Percentiles rank a stretch among this genome's conserved stretches.
Evolutionary conservation across 2,797 vertebrate species (phyloP).

Genomic region (Thalassophryne amazonica): DNA sequence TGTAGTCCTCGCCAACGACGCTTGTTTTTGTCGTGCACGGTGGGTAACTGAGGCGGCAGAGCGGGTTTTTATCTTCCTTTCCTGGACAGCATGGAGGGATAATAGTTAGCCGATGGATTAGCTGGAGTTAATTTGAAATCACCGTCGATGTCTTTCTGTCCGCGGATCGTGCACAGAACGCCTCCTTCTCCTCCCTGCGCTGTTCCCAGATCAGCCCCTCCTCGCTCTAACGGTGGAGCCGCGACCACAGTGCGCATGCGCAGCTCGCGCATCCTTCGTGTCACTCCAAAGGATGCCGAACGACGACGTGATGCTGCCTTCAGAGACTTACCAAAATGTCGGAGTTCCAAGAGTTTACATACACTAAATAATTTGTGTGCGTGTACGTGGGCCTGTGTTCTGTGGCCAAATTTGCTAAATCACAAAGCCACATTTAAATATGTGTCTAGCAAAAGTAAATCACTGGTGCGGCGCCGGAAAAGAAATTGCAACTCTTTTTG

Average conservation of each 20-base stretch:
- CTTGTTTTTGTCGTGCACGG: conserved; percentile 34
- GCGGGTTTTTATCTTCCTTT: conserved; percentile 56
- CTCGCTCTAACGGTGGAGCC: conserved; percentile 59
- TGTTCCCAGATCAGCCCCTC: conserved; percentile 24
- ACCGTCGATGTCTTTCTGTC: conserved; percentile 41
- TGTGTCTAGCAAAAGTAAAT: no score
- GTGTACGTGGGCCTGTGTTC: no score
- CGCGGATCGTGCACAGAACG: conserved; percentile 46
- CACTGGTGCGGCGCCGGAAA: no score
- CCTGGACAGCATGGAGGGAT: conserved; percentile 60
- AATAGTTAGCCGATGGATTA: conserved; percentile 70
- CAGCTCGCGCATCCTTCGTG: background rate
- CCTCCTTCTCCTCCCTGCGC: conserved; percentile 42
- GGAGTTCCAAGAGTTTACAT: conserved; percentile 2
- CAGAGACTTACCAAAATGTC: background rate
- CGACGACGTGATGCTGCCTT: conserved; percentile 26
- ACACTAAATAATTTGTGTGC: no score
- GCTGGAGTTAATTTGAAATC: conserved; percentile 63
- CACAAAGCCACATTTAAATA: no score
- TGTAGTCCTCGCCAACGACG: conserved; percentile 22
- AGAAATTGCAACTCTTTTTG: no score
- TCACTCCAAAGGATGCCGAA: no score
- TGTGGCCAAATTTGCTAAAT: no score
- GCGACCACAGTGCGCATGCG: conserved; percentile 58
- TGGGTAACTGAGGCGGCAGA: conserved; percentile 63